Evolutionary conservation across 2,888 invertebrate species (phyloP), one percentile per base, ranked within the genome.

Genomic region (Beris morrisii): DNA sequence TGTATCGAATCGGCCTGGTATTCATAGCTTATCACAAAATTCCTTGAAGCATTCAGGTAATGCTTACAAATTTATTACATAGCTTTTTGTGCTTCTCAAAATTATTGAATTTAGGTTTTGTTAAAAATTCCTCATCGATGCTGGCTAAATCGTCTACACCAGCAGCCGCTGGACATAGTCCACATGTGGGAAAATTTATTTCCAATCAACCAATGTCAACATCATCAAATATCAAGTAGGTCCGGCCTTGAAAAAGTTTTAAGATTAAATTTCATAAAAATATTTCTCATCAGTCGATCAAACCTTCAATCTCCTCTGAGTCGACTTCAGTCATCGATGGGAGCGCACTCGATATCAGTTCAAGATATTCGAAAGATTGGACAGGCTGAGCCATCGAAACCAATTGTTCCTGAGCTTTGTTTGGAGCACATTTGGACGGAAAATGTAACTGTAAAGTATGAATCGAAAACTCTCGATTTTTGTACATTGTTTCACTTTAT

Each of bases 391-490:
- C 85, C 84, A n/a, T 81, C 86, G 0, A 83, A 90, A 71, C 92
- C 92, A 0, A 81, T 93, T 31, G 88, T 89, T 72, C 95, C 96
- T 0, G 91, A 92, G 72, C 84, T 95, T 70, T 95, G 95, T 74
- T 82, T 97, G 53, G 95, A 97, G 72, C 90, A 92, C 75, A 82
- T 95, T 12, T 97, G 96, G 96, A 91, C 91, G 0, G 96, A 96
- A 74, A 87, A 82, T 67, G 82, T 75, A 72, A 69, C 74, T 79
- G 70, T 84, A 82, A 77, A 53, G 84, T 84, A 68, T 76, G 0
- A 11, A 22, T 32, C 28, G n/a, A n/a, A 43, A 55, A 43, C 38
- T 12, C 7, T 46, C 4, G 5, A 5, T 15, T 32, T 32, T 32
- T 32, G 13, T 4, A 31, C 22, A 22, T 22, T 22, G 22, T 22